Conservation (phyloP, 1,140 invertebrate species). For the Zaprionus davidi region DNA sequence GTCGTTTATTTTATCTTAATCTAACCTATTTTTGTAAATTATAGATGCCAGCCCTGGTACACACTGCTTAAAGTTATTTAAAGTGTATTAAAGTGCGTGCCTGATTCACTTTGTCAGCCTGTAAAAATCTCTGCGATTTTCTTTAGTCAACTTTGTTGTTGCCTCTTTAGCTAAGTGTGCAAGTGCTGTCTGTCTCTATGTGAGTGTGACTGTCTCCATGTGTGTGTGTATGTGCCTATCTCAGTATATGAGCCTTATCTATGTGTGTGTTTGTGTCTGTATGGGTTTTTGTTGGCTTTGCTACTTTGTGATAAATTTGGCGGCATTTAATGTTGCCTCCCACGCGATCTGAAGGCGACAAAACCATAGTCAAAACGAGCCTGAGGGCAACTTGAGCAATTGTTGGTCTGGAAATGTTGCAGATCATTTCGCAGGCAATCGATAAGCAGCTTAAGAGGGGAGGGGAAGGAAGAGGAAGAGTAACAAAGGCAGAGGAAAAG, state of each 20-base stretch:
- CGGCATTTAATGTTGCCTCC: conserved; percentile 64
- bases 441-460: background rate
- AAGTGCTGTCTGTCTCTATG: conserved; percentile 1
- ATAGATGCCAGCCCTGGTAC: no score
- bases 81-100: background rate
- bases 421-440: conserved; percentile 19
- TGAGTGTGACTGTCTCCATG: conserved; percentile 4
- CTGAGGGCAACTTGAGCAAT: conserved; percentile 13
- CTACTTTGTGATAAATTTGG: conserved; percentile 74
- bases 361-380: conserved; percentile 1
- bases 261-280: background rate
- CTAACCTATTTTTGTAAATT: no score
- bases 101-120: no score
- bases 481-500: no score
- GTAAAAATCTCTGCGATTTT: background rate
- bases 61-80: conserved; percentile 25
- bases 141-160: conserved; percentile 42
- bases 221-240: background rate
- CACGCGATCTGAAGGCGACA: conserved; percentile 54
- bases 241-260: conserved; percentile 16
- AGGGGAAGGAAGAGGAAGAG: no score
- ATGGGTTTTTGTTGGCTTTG: conserved; percentile 23
- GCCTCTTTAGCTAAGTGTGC: background rate
- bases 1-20: background rate
- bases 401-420: conserved; percentile 26